Evolutionary conservation across 2,797 vertebrate genomes (phyloP).

Genomic region (Poecile montanus): DNA sequence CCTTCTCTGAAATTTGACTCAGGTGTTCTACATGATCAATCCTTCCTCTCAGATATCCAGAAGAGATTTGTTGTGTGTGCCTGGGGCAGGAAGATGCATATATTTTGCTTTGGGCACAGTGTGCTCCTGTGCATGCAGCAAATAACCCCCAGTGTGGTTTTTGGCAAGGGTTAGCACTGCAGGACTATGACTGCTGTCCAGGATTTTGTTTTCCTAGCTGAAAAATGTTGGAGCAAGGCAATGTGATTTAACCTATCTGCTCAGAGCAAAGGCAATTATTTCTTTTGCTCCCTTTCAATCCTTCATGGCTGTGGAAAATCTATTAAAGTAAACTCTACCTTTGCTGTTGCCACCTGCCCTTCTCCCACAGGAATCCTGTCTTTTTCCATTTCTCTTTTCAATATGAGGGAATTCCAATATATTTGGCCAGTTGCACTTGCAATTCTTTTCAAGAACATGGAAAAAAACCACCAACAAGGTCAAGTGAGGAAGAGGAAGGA

Average conservation of each 20-base stretch:
- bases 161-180: background rate
- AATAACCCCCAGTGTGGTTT: background rate
- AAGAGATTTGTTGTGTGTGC: background rate
- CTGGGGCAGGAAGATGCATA: background rate
- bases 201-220: background rate
- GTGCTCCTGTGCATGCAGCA: background rate
- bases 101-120: background rate
- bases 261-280: background rate
- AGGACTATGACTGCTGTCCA: background rate
- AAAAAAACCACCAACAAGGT: background rate
- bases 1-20: background rate
- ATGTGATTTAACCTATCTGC: background rate
- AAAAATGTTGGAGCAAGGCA: background rate
- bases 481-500: background rate
- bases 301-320: background rate
- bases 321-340: background rate
- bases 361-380: background rate
- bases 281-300: background rate
- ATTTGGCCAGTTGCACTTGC: background rate
- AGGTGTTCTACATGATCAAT: background rate
- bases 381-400: background rate
- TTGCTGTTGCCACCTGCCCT: background rate
- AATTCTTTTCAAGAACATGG: background rate
- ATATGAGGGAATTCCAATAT: background rate
- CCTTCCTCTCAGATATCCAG: background rate